Conservation (phyloP, 2,888 invertebrate species). For the Pandemis cinnamomeana region DNA sequence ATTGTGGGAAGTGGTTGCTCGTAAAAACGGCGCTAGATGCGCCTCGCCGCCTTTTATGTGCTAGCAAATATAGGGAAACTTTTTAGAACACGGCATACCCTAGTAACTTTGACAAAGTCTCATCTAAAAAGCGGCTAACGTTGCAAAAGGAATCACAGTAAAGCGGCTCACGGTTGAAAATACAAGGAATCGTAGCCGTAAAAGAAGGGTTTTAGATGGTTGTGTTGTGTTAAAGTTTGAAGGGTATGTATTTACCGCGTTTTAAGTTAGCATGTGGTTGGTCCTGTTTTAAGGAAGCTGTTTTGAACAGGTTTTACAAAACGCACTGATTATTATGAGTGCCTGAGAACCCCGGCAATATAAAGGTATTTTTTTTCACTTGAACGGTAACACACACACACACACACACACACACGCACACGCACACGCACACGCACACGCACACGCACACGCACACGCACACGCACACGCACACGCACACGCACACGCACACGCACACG, state of each 20-base stretch:
- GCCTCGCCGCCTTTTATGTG: conserved; percentile 39
- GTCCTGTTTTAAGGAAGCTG: background rate
- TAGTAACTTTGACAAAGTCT: background rate
- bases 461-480: too few species aligned
- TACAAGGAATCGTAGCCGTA: background rate
- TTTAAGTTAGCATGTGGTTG: conserved; percentile 16
- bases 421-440: too few species aligned
- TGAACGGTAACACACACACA: too few species aligned
- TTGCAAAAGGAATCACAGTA: background rate
- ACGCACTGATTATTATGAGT: background rate
- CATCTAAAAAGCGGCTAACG: background rate
- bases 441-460: too few species aligned
- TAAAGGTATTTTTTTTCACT: too few species aligned
- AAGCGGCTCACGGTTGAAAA: background rate
- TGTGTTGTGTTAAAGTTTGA: conserved; percentile 17
- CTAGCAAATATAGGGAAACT: conserved; percentile 35
- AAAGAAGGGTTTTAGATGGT: background rate
- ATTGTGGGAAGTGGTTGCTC: conserved; percentile 38
- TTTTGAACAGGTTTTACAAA: background rate
- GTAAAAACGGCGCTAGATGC: conserved; percentile 39
- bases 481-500: too few species aligned
- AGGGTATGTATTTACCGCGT: conserved; percentile 17
- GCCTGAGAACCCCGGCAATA: too few species aligned
- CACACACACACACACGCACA: too few species aligned
- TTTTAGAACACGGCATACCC: conserved; percentile 24